These are phyloP conservation scores for Acanthopleura granulata DNA, from an alignment of 2,888 invertebrate genomes.

Conservation along the genomic window DNA sequence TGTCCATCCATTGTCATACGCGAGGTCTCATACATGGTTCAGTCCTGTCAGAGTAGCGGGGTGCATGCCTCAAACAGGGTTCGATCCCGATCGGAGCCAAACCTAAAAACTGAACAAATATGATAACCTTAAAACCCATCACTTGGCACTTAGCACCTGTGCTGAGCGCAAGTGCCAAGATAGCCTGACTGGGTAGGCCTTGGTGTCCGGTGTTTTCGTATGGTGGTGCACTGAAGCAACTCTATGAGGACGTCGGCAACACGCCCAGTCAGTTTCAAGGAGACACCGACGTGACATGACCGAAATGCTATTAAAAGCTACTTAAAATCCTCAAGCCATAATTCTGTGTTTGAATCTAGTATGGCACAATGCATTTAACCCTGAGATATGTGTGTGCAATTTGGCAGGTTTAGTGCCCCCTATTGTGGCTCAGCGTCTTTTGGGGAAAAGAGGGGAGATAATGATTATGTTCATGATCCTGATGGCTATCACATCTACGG, in stretches of 20 bases:
- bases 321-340: not conserved
- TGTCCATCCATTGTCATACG: too few relatives aligned
- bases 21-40: too few relatives aligned
- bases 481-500: slow-evolving; percentile 69
- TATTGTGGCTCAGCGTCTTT: slow-evolving; percentile 62
- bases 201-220: too few relatives aligned
- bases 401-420: slow-evolving; percentile 64
- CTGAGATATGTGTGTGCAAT: not conserved
- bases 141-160: too few relatives aligned
- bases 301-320: not conserved
- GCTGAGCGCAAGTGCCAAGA: too few relatives aligned
- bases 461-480: slow-evolving; percentile 64
- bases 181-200: too few relatives aligned
- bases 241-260: not conserved
- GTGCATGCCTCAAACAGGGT: too few relatives aligned
- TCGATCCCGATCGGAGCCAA: too few relatives aligned
- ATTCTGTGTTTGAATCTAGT: not conserved
- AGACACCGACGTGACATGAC: not conserved
- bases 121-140: too few relatives aligned
- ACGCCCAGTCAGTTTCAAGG: not conserved
- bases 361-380: not conserved
- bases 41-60: too few relatives aligned
- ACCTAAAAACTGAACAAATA: too few relatives aligned
- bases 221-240: too few relatives aligned
- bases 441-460: slow-evolving; percentile 62